Percentiles rank a stretch among this genome's conserved stretches.
Evolutionary conservation across 2,113 vertebrate species (phyloP).

Genomic region (Seriola dumerili): DNA sequence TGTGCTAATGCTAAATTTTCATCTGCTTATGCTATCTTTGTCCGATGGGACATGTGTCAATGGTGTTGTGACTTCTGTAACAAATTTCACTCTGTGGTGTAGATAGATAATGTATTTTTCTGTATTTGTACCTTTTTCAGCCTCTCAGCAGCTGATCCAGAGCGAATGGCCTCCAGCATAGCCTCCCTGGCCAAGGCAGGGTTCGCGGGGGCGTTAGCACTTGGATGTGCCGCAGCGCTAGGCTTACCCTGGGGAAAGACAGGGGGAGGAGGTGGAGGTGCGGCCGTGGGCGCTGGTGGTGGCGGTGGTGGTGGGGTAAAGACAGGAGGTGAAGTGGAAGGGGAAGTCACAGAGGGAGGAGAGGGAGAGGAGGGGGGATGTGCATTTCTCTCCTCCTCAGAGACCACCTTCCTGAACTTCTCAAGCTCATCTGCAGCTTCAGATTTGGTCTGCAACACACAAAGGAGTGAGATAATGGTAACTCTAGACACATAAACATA

Average conservation of each 20-base stretch:
- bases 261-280: conserved; percentile 65
- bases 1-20: neutral
- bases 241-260: conserved; percentile 53
- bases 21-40: neutral
- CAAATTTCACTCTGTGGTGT: neutral
- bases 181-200: conserved; percentile 85
- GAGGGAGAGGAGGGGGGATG: conserved; percentile 35
- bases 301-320: conserved; percentile 39
- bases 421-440: conserved; percentile 87
- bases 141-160: conserved; percentile 90
- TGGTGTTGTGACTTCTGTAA: neutral
- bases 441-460: conserved; percentile 87
- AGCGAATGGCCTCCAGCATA: conserved; percentile 94
- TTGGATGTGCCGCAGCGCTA: conserved; percentile 44
- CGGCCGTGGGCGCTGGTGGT: conserved; percentile 47
- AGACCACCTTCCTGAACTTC: conserved; percentile 59
- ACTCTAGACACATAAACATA: conserved; percentile 17
- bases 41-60: neutral
- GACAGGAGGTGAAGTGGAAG: conserved; percentile 49
- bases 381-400: conserved; percentile 45
- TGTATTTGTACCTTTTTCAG: conserved; percentile 90
- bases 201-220: conserved; percentile 45
- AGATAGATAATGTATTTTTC: neutral
- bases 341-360: conserved; percentile 44
- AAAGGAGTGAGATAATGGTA: conserved; percentile 18